Percentiles rank a stretch among this genome's conserved stretches.
These are phyloP conservation scores for Lutjanus campechanus DNA, from an alignment of 2,797 vertebrate genomes.

Conservation along the genomic window DNA sequence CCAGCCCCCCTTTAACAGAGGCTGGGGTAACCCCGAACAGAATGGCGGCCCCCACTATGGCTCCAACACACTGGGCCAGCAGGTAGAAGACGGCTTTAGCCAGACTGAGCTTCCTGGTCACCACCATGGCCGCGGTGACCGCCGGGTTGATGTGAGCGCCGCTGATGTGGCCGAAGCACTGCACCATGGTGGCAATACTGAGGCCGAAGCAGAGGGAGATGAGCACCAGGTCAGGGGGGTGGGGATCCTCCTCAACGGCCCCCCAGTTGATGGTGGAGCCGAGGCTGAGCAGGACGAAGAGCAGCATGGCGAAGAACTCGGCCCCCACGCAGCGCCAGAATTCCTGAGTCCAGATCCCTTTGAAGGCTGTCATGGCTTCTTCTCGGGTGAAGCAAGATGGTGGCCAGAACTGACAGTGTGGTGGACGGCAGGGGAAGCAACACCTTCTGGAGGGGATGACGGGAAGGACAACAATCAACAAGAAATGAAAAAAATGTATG, in stretches of 20 bases:
- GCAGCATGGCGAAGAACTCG: constrained; percentile 91
- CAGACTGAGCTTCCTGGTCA: constrained; percentile 90
- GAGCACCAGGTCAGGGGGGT: constrained; percentile 88
- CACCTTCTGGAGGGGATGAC: constrained; percentile 57
- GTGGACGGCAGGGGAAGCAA: constrained; percentile 31
- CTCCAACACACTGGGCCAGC: constrained; percentile 90
- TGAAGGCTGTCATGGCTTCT: constrained; percentile 90
- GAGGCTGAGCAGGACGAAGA: constrained; percentile 91
- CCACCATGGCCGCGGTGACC: constrained; percentile 91
- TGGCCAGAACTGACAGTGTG: not conserved
- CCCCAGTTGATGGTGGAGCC: constrained; percentile 93
- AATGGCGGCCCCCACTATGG: constrained; percentile 88
- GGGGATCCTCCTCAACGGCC: constrained; percentile 77
- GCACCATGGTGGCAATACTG: constrained; percentile 92
- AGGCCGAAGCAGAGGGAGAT: constrained; percentile 94
- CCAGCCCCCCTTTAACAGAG: constrained; percentile 86
- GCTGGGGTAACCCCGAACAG: constrained; percentile 90
- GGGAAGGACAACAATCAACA: not conserved
- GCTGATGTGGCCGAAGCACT: constrained; percentile 93
- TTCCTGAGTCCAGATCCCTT: constrained; percentile 93
- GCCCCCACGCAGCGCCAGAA: constrained; percentile 92
- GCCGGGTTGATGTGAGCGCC: constrained; percentile 94
- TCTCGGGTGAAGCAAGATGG: constrained; percentile 75
- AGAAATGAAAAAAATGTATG: not conserved
- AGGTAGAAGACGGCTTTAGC: constrained; percentile 92